These are phyloP conservation scores for Agriopis aurantiaria DNA, from an alignment of 2,888 invertebrate genomes.

Conservation along the genomic window DNA sequence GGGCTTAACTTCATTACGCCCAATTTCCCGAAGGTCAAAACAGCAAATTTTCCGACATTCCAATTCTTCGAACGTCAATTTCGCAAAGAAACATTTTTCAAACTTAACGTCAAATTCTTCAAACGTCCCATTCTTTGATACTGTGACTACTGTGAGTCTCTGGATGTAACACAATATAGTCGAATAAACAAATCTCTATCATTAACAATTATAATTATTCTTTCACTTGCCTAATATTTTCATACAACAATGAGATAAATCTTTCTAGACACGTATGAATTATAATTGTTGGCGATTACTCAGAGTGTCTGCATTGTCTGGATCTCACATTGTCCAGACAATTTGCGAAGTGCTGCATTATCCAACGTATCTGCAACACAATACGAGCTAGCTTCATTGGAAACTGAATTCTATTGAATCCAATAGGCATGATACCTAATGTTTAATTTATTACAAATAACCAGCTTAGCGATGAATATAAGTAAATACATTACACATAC, in stretches of 20 bases:
- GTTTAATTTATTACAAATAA: no score
- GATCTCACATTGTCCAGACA: constrained; percentile 2
- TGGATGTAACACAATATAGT: no score
- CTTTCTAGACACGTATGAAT: not conserved
- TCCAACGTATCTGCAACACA: not conserved
- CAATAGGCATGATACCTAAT: no score
- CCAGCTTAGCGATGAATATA: no score
- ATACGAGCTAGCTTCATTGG: not conserved
- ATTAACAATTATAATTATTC: not conserved
- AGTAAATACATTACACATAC: no score
- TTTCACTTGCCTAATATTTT: not conserved
- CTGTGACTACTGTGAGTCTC: no score
- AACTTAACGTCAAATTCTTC: no score
- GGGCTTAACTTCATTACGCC: not conserved
- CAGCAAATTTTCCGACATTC: no score
- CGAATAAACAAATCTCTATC: no score
- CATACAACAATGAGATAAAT: not conserved
- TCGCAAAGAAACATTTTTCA: no score
- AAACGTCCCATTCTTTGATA: no score
- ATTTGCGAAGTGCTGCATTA: constrained; percentile 13
- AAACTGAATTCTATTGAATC: not conserved
- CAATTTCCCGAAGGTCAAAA: not conserved
- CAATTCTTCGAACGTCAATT: no score
- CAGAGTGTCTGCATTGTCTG: constrained; percentile 3
- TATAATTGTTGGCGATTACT: constrained; percentile 6